phyloP scores from a whole-genome alignment of 2,113 vertebrate species.

The Dolichallabes microphthalmus region DNA sequence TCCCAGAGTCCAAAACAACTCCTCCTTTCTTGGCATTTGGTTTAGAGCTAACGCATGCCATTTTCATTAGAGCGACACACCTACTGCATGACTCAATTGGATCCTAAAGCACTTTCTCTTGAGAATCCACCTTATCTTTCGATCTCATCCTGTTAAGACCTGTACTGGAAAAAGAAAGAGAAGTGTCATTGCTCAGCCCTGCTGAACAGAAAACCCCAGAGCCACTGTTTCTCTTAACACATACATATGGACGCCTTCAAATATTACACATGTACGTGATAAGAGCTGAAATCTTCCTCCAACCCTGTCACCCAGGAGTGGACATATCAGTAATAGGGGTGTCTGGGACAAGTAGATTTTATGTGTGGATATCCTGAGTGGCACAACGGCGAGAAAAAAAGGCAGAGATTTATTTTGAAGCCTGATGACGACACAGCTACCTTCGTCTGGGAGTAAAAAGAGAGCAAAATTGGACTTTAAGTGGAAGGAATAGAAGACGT shows the following conservation, averaged over 20 bases:
- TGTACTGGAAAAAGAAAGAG: background rate
- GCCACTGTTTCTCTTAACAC: background rate
- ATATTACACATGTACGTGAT: background rate
- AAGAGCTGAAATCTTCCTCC: background rate
- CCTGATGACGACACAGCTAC: background rate
- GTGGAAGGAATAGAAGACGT: background rate
- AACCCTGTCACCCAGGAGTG: background rate
- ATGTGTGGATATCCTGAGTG: background rate
- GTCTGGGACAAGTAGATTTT: background rate
- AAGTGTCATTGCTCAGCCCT: background rate
- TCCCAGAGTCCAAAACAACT: background rate
- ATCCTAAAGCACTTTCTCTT: conserved; percentile 8
- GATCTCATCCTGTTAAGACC: conserved; percentile 24
- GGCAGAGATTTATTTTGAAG: background rate
- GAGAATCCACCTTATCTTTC: conserved; percentile 14
- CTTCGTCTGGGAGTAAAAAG: background rate
- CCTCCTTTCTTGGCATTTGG: background rate
- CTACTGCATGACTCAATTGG: conserved; percentile 28
- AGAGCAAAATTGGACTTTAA: background rate
- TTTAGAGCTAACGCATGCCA: background rate
- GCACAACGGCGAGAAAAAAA: background rate
- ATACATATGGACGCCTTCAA: background rate
- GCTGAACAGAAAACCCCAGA: background rate
- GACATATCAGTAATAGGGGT: background rate
- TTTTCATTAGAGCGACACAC: conserved; percentile 15